Base-by-base conservation (phyloP, 2,113 vertebrate genomes). In the Seriola quinqueradiata region DNA sequence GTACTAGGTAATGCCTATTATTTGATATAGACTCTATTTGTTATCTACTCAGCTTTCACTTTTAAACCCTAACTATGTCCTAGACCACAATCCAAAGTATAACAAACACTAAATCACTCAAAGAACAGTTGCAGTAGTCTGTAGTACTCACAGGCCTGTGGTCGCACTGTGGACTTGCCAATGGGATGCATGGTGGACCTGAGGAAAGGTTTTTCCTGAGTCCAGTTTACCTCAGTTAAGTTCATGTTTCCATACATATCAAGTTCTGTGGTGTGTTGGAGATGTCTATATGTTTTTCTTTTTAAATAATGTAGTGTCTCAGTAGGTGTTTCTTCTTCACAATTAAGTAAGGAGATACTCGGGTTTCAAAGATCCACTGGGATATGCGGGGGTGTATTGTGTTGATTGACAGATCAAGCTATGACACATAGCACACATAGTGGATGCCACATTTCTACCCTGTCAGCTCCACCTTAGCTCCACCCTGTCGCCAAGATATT, bases 331-430 rank as follows among this genome's bases (percentile, higher is more conserved):
- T 42, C 23, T 13, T 42, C 23, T 8, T 40, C 13, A 25, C 8
- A 52, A 11, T 10, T 19, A 11, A 8, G 54, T 38, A 64, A 38
- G 2, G 11, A 55, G 19, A 73, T 1, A 28, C 46, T 3, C 2
- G 32, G 28, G 54, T 38, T 44, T 55, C 44, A 68, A n/a, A 32
- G 17, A 65, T 66, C 19, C 3, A 12, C 55, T 42, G 65, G 14
- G 48, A 70, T 61, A 7, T 75, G 65, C 8, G 19, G 48, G 42
- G 36, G 50, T 3, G 75, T 65, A 42, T 54, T 25, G 2, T 21
- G 5, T 32, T 81, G 70, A 75, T 6, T 84, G 78, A 70, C 74
- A 72, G 64, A 32, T 63, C 19, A 55, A 19, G 12, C 17, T 44
- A 61, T 55, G 11, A 28, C 72, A n/a, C n/a, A n/a, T n/a, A n/a